Evolutionary conservation across 2,113 vertebrate genomes (phyloP).

Genomic region (Eretmochelys imbricata): DNA sequence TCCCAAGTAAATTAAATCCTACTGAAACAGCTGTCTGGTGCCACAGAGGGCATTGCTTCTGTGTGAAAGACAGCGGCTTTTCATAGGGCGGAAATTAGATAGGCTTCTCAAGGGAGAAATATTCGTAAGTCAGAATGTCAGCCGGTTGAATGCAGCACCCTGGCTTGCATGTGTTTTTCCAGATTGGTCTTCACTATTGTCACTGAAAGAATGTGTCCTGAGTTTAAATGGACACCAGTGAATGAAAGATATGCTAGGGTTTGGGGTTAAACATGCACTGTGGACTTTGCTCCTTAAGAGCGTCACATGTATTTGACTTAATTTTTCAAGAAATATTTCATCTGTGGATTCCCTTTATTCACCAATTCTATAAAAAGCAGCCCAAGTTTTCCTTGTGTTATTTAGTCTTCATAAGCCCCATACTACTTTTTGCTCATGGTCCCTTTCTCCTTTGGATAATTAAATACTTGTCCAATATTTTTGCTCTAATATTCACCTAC

Average conservation of each 20-base stretch:
- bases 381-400: background rate
- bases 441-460: background rate
- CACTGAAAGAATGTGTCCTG: background rate
- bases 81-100: slow-evolving; percentile 53
- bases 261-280: background rate
- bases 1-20: slow-evolving; percentile 60
- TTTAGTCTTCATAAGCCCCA: background rate
- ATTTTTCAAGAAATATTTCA: background rate
- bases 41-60: slow-evolving; percentile 16
- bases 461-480: background rate
- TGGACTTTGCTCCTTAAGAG: background rate
- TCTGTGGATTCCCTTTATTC: background rate
- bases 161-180: background rate
- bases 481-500: background rate
- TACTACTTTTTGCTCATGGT: slow-evolving; percentile 18
- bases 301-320: background rate
- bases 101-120: slow-evolving; percentile 25
- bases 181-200: background rate
- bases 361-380: background rate
- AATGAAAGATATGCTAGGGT: background rate
- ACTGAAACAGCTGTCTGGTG: slow-evolving; percentile 59
- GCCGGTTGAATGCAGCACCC: background rate
- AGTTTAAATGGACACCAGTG: background rate
- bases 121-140: slow-evolving; percentile 60
- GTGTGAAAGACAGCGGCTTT: slow-evolving; percentile 43